These are phyloP conservation scores for Condylura cristata DNA, from an alignment of 2,113 vertebrate species.

Conservation along the genomic window DNA sequence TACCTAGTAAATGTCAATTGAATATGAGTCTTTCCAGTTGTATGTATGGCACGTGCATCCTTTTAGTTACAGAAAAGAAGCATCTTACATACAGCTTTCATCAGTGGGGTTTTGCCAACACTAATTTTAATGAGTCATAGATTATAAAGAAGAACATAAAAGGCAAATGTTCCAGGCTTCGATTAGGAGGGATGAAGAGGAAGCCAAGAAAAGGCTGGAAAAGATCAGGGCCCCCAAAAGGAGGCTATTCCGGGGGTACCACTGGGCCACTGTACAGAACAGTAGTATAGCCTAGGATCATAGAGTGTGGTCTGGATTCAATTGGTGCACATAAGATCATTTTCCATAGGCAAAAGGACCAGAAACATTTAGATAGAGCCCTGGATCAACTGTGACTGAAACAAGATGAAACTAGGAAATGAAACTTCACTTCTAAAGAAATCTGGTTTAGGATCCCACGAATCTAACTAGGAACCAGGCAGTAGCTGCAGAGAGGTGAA, in stretches of 20 bases:
- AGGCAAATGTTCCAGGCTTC: neutral
- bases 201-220: neutral
- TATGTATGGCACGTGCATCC: neutral
- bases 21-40: neutral
- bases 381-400: neutral
- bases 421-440: conserved; percentile 12
- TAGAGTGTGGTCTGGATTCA: neutral
- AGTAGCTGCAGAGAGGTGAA: neutral
- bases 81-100: neutral
- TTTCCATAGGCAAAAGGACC: neutral
- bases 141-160: conserved; percentile 1
- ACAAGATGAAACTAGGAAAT: neutral
- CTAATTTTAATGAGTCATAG: neutral
- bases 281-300: neutral
- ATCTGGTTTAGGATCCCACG: neutral
- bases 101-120: neutral
- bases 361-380: neutral
- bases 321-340: neutral
- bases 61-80: neutral
- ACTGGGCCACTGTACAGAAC: neutral
- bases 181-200: neutral
- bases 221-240: neutral
- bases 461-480: neutral
- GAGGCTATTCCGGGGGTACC: neutral
- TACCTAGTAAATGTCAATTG: neutral